A percentile compares a stretch with the other conserved stretches of the same genome.
Evolutionary conservation across 1,140 invertebrate genomes (phyloP).

Genomic region (Ptiloglossa arizonensis): DNA sequence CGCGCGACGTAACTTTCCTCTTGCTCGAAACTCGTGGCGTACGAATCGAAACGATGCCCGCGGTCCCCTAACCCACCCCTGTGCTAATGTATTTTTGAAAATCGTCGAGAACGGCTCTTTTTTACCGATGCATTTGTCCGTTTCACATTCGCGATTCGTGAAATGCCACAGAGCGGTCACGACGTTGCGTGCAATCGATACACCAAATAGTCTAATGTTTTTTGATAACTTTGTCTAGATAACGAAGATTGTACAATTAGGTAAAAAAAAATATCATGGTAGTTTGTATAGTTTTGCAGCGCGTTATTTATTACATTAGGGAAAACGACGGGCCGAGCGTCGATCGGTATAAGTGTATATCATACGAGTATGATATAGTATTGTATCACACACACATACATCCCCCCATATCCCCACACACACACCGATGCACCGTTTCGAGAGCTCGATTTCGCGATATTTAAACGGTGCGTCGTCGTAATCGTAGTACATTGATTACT

Average conservation of each 20-base stretch:
- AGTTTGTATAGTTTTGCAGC: conserved; percentile 55
- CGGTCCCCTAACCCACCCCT: neutral
- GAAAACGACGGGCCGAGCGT: neutral
- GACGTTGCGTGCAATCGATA: conserved; percentile 65
- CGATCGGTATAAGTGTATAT: neutral
- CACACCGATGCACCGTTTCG: no score
- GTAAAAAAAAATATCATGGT: conserved; percentile 39
- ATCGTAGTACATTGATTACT: conserved; percentile 1
- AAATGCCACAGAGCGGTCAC: conserved; percentile 51
- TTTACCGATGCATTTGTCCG: neutral
- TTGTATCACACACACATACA: no score
- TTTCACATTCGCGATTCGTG: conserved; percentile 4
- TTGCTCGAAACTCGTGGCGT: no score
- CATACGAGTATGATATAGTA: no score
- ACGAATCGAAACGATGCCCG: neutral
- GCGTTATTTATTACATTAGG: conserved; percentile 45
- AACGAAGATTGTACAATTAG: conserved; percentile 53
- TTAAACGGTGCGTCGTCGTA: no score
- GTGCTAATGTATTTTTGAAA: neutral
- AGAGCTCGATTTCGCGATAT: neutral
- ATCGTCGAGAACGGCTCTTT: neutral
- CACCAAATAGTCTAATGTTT: conserved; percentile 62
- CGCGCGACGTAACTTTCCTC: neutral
- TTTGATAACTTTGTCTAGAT: conserved; percentile 56
- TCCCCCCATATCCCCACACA: no score